Percentiles rank a stretch among this genome's conserved stretches.
Evolutionary conservation across 2,113 vertebrate genomes (phyloP).

Genomic region (Phrynosoma platyrhinos): DNA sequence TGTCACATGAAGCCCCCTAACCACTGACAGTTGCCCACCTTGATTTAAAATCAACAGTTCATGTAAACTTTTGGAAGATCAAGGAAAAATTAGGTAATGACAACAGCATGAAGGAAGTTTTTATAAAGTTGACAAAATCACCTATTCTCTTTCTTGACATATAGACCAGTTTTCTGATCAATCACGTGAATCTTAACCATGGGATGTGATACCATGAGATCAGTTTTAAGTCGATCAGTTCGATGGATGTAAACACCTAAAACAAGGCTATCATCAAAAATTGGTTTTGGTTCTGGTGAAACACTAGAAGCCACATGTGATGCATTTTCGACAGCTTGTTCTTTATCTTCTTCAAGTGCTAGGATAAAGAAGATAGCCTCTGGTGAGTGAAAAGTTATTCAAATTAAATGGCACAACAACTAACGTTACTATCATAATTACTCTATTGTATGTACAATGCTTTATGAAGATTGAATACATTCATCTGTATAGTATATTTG

Average conservation of each 20-base stretch:
- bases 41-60: neutral
- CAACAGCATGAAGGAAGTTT: neutral
- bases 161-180: slow-evolving; percentile 87
- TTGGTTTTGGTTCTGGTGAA: slow-evolving; percentile 64
- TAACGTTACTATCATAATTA: neutral
- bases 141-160: slow-evolving; percentile 92
- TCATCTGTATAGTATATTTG: neutral
- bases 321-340: slow-evolving; percentile 57
- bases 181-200: slow-evolving; percentile 95
- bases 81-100: neutral
- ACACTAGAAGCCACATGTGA: slow-evolving; percentile 68
- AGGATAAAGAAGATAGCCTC: slow-evolving; percentile 22
- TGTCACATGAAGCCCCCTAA: no score
- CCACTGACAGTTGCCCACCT: neutral
- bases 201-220: slow-evolving; percentile 89
- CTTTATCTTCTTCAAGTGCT: slow-evolving; percentile 70
- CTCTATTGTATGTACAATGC: neutral
- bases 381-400: slow-evolving; percentile 2
- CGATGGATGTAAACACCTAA: slow-evolving; percentile 91
- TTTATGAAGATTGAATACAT: slow-evolving; percentile 22
- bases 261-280: slow-evolving; percentile 85
- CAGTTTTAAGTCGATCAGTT: slow-evolving; percentile 88
- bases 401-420: slow-evolving; percentile 6
- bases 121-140: slow-evolving; percentile 69
- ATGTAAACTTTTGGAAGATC: neutral